Percentiles rank a stretch among this genome's conserved stretches.
Conservation (phyloP, 2,113 vertebrate species). For the Equus przewalskii region DNA sequence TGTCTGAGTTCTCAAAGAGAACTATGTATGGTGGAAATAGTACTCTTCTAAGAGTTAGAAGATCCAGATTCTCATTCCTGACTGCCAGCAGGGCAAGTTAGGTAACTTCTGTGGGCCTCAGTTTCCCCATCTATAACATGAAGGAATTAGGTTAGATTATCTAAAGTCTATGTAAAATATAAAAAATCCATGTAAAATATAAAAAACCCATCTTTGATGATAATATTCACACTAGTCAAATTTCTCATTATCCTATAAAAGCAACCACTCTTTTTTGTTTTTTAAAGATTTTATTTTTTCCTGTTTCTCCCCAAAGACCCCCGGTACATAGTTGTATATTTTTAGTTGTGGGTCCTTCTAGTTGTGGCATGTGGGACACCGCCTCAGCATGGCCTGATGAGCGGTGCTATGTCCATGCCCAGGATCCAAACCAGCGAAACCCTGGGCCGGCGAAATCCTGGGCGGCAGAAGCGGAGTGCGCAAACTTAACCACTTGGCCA, state of each 20-base stretch:
- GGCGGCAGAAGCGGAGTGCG: too few relatives aligned
- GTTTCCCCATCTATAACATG: slow-evolving; percentile 10
- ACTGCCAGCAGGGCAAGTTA: not conserved
- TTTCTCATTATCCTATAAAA: not conserved
- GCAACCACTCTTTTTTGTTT: not conserved
- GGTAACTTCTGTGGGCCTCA: not conserved
- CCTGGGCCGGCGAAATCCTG: too few relatives aligned
- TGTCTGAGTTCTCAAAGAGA: slow-evolving; percentile 12
- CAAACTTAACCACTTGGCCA: too few relatives aligned
- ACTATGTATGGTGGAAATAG: not conserved
- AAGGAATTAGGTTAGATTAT: not conserved
- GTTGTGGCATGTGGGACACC: too few relatives aligned
- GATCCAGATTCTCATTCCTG: slow-evolving; percentile 1
- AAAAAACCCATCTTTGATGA: slow-evolving; percentile 13
- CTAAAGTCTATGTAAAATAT: not conserved
- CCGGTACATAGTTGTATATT: too few relatives aligned
- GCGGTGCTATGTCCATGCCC: too few relatives aligned
- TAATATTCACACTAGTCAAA: not conserved
- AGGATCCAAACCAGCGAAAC: too few relatives aligned
- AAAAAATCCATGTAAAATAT: not conserved
- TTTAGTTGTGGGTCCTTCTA: too few relatives aligned
- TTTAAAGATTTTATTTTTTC: too few relatives aligned
- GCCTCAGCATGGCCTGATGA: too few relatives aligned
- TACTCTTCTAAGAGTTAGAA: slow-evolving; percentile 14
- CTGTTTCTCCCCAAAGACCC: too few relatives aligned